Conservation (phyloP, 1,140 invertebrate genomes). For the Palaemon carinicauda region DNA sequence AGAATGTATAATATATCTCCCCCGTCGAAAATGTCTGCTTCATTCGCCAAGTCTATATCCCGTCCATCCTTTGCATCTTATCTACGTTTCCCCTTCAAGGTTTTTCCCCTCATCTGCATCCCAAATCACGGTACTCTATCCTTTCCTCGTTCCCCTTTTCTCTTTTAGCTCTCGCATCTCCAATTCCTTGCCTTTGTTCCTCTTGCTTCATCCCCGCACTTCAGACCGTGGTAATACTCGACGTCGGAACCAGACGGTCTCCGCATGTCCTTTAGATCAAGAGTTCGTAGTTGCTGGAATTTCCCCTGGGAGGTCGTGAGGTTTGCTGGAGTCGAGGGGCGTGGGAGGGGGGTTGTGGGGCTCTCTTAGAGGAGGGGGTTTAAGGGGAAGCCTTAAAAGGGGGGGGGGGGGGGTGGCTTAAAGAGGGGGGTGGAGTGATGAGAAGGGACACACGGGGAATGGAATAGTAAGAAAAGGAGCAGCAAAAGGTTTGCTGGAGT, state of each 20-base stretch:
- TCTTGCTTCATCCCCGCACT: neutral
- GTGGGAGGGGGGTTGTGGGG: neutral
- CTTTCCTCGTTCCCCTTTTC: neutral
- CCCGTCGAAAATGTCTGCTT: neutral
- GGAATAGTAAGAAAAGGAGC: too few species aligned
- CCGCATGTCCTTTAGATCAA: constrained; percentile 41
- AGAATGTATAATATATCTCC: too few species aligned
- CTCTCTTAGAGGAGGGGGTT: neutral
- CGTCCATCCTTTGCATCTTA: neutral
- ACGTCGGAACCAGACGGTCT: constrained; percentile 28
- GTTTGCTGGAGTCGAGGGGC: neutral
- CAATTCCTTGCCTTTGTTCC: neutral
- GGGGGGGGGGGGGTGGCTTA: constrained; percentile 14
- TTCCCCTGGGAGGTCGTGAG: constrained; percentile 15
- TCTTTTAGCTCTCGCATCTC: too few species aligned
- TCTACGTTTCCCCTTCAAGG: neutral
- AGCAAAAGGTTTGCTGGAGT: neutral
- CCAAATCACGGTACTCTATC: neutral
- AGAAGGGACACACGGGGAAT: too few species aligned
- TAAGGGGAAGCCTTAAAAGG: too few species aligned
- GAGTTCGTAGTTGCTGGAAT: constrained; percentile 40
- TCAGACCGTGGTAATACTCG: constrained; percentile 12
- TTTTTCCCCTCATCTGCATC: neutral
- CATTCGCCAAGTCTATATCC: neutral
- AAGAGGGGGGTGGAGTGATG: neutral